Evolutionary conservation across 2,113 vertebrate species (phyloP).

Genomic region (Anser cygnoides): DNA sequence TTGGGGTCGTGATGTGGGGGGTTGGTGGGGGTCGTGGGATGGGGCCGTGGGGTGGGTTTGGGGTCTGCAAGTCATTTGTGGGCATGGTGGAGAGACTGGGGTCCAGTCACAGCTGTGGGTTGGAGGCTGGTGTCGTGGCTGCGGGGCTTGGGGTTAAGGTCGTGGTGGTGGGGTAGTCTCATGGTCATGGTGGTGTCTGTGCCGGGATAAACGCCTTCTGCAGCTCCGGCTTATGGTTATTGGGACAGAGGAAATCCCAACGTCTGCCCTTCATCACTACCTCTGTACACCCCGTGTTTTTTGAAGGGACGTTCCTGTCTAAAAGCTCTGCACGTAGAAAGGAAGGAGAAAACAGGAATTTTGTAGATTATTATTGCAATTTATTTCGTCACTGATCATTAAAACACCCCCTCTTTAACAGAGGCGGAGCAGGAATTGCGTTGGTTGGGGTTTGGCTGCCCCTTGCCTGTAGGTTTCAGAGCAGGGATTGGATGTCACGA

Average conservation of each 20-base stretch:
- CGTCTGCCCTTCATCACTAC: background rate
- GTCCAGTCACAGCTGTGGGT: background rate
- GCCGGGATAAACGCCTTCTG: background rate
- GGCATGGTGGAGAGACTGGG: background rate
- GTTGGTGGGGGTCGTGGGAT: accelerated
- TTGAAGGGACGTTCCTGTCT: background rate
- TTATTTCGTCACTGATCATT: background rate
- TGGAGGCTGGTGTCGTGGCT: background rate
- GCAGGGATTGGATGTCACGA: background rate
- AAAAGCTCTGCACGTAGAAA: background rate
- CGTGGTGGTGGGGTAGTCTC: background rate
- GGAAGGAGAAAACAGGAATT: background rate
- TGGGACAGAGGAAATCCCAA: background rate
- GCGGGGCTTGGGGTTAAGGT: background rate
- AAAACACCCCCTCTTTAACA: background rate
- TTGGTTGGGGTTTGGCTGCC: background rate
- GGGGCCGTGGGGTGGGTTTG: too few species aligned
- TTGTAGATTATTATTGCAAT: background rate
- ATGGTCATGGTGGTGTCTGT: background rate
- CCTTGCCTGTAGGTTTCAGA: background rate
- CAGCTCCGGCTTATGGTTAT: background rate
- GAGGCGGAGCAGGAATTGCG: background rate
- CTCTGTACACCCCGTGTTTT: background rate
- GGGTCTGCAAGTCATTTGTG: too few species aligned
- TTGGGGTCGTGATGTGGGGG: background rate